Conservation (phyloP, 2,113 vertebrate genomes). For the Gobiocypris rarus region DNA sequence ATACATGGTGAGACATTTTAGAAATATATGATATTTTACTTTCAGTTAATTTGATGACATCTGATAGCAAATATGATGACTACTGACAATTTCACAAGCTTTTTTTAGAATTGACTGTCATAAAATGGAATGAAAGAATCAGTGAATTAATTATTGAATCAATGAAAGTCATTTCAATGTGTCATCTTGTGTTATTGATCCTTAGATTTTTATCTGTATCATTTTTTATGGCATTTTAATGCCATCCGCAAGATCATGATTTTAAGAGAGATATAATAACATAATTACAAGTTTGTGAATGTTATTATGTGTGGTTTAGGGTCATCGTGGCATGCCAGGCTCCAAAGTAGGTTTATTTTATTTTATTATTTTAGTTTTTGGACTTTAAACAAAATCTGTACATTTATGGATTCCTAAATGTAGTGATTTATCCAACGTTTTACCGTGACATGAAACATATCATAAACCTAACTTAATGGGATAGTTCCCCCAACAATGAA, state of each 20-base stretch:
- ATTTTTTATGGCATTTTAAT: too few relatives aligned
- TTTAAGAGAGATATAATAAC: background rate
- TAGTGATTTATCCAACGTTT: background rate
- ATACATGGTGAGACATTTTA: constrained; percentile 53
- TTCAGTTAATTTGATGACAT: background rate
- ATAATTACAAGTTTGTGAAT: background rate
- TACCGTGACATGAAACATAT: background rate
- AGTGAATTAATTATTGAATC: too few relatives aligned
- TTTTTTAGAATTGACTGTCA: too few relatives aligned
- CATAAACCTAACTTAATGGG: background rate
- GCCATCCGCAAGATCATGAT: background rate
- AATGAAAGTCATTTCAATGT: too few relatives aligned
- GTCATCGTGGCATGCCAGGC: constrained; percentile 60
- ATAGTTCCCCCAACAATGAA: too few relatives aligned
- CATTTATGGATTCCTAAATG: background rate
- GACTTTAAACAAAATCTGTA: background rate
- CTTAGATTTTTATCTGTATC: too few relatives aligned
- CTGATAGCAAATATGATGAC: too few relatives aligned
- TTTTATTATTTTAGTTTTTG: background rate
- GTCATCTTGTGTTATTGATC: too few relatives aligned
- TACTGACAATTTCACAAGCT: background rate
- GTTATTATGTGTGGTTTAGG: constrained; percentile 46
- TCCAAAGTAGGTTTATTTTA: constrained; percentile 41
- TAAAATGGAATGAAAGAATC: too few relatives aligned
- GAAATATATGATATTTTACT: background rate